These are phyloP conservation scores for Orthosia incerta DNA, from an alignment of 2,888 invertebrate species.

Conservation along the genomic window DNA sequence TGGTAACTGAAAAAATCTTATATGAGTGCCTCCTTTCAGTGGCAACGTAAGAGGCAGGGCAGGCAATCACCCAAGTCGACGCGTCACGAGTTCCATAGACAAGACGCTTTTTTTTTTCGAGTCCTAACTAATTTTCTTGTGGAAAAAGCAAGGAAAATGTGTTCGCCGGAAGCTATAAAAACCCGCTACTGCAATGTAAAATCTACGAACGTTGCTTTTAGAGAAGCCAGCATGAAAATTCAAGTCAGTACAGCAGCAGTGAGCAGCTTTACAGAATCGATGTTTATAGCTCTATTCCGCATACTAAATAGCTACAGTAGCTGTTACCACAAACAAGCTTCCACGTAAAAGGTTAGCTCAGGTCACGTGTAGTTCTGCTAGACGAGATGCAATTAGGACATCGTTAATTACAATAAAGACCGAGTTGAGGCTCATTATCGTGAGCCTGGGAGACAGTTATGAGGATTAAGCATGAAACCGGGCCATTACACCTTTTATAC, in stretches of 20 bases:
- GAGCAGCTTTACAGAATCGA: constrained; percentile 7
- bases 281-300: constrained; percentile 25
- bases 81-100: constrained; percentile 7
- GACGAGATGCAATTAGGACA: constrained; percentile 71
- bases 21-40: constrained; percentile 13
- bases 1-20: not conserved
- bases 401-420: constrained; percentile 75
- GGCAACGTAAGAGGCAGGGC: constrained; percentile 2
- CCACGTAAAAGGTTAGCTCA: constrained; percentile 34
- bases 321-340: constrained; percentile 23
- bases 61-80: constrained; percentile 40
- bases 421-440: constrained; percentile 64
- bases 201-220: not conserved
- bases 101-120: constrained; percentile 27
- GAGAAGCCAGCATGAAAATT: constrained; percentile 8
- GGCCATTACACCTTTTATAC: constrained; percentile 25
- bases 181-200: not conserved
- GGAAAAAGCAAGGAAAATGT: constrained; percentile 17
- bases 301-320: constrained; percentile 7
- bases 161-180: constrained; percentile 12
- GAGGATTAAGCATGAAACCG: constrained; percentile 51
- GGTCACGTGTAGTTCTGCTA: constrained; percentile 45
- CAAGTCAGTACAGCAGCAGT: not conserved
- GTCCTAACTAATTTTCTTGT: constrained; percentile 33
- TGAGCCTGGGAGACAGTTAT: constrained; percentile 69